phyloP scores from a whole-genome alignment of 2,888 invertebrate species.

The Tanytarsus gracilentus region DNA sequence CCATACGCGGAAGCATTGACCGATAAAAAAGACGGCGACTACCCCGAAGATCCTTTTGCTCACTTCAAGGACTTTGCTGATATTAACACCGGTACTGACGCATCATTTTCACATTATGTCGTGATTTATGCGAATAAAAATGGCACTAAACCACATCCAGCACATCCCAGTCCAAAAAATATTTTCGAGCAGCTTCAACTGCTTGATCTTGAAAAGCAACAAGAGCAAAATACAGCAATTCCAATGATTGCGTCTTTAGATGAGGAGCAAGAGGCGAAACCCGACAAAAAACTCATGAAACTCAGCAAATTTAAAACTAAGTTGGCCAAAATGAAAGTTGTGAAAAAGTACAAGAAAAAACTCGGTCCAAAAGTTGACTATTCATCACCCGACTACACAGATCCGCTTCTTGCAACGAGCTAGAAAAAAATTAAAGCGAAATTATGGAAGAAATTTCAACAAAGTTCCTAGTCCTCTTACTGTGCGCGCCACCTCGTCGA shows the following conservation, averaged over 20 bases:
- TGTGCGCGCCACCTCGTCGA: too few species aligned
- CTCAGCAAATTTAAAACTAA: conserved; percentile 55
- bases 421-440: too few species aligned
- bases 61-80: conserved; percentile 86
- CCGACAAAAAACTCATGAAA: conserved; percentile 40
- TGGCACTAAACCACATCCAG: conserved; percentile 50
- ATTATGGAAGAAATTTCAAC: too few species aligned
- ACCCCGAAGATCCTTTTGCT: conserved; percentile 75
- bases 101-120: conserved; percentile 73
- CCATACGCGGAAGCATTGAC: conserved; percentile 4
- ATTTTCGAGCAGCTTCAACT: conserved; percentile 71
- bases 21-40: conserved; percentile 44
- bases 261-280: background rate
- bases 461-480: too few species aligned
- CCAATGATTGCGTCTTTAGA: background rate
- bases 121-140: conserved; percentile 78
- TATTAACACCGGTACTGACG: conserved; percentile 72
- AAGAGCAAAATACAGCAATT: conserved; percentile 3
- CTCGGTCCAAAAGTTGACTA: conserved; percentile 36
- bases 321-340: conserved; percentile 47
- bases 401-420: conserved; percentile 39
- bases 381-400: conserved; percentile 35
- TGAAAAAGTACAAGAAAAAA: conserved; percentile 47
- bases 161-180: conserved; percentile 55
- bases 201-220: conserved; percentile 51